These are phyloP conservation scores for Capitella teleta DNA, from an alignment of 1,140 invertebrate genomes.

Conservation along the genomic window DNA sequence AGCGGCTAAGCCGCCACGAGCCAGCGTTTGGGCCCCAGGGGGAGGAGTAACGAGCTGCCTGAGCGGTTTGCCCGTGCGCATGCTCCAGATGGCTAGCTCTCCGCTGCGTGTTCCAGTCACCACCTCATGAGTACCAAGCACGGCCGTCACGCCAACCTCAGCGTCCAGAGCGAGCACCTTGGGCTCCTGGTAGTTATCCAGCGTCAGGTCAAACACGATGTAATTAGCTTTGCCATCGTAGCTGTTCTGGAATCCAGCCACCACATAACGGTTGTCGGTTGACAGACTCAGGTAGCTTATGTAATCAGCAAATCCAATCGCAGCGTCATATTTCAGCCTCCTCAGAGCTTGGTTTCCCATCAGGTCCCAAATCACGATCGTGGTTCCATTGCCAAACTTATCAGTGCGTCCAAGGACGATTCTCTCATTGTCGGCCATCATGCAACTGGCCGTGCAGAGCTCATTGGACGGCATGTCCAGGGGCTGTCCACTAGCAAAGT, in stretches of 20 bases:
- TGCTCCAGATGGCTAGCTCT: constrained; percentile 37
- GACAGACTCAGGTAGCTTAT: constrained; percentile 32
- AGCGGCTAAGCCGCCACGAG: neutral
- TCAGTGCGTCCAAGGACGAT: constrained; percentile 36
- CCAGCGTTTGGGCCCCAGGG: neutral
- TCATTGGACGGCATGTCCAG: constrained; percentile 32
- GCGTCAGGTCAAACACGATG: constrained; percentile 38
- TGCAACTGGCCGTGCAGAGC: constrained; percentile 36
- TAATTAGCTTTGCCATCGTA: constrained; percentile 38
- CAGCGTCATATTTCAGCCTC: constrained; percentile 31
- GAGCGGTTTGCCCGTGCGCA: constrained; percentile 31
- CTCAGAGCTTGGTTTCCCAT: constrained; percentile 35
- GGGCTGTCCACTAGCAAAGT: constrained; percentile 34
- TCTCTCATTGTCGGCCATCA: constrained; percentile 33
- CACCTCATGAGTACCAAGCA: constrained; percentile 37
- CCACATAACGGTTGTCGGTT: constrained; percentile 21
- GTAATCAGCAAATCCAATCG: constrained; percentile 37
- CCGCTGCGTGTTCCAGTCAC: constrained; percentile 38
- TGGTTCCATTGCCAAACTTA: constrained; percentile 36
- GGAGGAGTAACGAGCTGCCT: constrained; percentile 11
- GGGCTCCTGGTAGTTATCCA: constrained; percentile 22
- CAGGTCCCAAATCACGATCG: constrained; percentile 36
- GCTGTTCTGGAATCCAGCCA: constrained; percentile 36
- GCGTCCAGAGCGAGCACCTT: constrained; percentile 36
- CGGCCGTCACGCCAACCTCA: constrained; percentile 31